Conservation (phyloP, 1,140 invertebrate species). For the Drosophila nigrodunni region DNA sequence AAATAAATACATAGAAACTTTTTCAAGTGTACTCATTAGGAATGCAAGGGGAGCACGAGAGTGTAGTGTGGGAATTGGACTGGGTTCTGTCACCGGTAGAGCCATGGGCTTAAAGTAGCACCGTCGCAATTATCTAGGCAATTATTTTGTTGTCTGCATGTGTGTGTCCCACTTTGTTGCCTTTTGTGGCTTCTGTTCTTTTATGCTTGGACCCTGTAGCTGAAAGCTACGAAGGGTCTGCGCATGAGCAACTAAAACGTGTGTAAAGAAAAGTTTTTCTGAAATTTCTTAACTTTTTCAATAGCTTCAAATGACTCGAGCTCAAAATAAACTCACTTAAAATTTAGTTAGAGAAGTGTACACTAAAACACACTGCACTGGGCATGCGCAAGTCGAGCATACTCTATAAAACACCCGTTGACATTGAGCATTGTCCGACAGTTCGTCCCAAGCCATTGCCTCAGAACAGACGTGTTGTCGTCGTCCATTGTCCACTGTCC, state of each 20-base stretch:
- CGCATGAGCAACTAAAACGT: not conserved
- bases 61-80: not conserved
- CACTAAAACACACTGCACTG: not conserved
- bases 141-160: conserved; percentile 59
- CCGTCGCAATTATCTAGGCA: conserved; percentile 54
- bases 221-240: not conserved
- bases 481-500: conserved; percentile 34
- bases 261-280: not conserved
- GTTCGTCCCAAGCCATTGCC: conserved; percentile 18
- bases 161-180: conserved; percentile 56
- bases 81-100: not conserved
- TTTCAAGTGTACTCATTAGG: not conserved
- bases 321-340: too few relatives aligned
- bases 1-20: too few relatives aligned
- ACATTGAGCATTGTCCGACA: conserved; percentile 57
- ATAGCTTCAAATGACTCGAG: too few relatives aligned
- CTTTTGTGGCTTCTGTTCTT: conserved; percentile 33
- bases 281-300: too few relatives aligned
- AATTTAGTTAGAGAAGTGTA: too few relatives aligned
- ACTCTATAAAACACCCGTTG: conserved; percentile 34
- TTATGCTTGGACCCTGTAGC: conserved; percentile 1
- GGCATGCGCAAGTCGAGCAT: not conserved
- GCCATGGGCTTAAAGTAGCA: conserved; percentile 25
- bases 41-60: not conserved
- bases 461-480: conserved; percentile 34